Evolutionary conservation across 2,888 invertebrate species (phyloP), one percentile per base, ranked within the genome.

Genomic region (Tetranychus truncatus): DNA sequence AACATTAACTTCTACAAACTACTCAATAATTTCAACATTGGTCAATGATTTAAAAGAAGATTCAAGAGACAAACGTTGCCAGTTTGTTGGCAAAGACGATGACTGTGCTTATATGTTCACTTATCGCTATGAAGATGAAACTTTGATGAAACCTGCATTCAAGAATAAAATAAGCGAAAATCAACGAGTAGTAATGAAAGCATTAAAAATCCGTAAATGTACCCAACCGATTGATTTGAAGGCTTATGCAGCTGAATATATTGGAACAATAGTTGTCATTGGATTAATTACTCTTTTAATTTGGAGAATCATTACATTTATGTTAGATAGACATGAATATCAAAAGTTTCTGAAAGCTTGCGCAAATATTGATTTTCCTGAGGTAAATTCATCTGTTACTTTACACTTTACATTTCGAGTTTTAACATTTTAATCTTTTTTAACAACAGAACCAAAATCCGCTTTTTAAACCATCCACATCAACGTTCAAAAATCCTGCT

Each of bases 331-430:
- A 76, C 86, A 96, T 78, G 99, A 99, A 84, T 96, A 93, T 83
- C 96, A 96, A 66, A 90, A 91, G 81, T 99, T 99, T 84, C 95
- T 97, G 84, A 95, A 96, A 83, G 97, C 99, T 83, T 87, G 95
- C 79, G 90, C 92, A 88, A 92, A 92, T 88, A 95, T 97, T 79
- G 92, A 93, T 83, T 99, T 96, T 83, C 93, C 95, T 84, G 97
- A 97, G 86, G 66, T 55, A 65, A 73, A 34, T 46, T 20, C 2
- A 11, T 65, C 4, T 65, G 20, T 15, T 20, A 45, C 24, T 45
- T 44, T 8, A 45, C 15, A 5, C 20, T 34, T 45, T n/a, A 45
- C 20, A 4, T 18, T 7, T 24, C 34, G 4, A 45, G 4, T 5
- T 45, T n/a, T 72, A 44, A 72, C 34, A 34, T 45, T 45, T 72